Conservation (phyloP, 2,113 vertebrate species). For the Glareola pratincola region DNA sequence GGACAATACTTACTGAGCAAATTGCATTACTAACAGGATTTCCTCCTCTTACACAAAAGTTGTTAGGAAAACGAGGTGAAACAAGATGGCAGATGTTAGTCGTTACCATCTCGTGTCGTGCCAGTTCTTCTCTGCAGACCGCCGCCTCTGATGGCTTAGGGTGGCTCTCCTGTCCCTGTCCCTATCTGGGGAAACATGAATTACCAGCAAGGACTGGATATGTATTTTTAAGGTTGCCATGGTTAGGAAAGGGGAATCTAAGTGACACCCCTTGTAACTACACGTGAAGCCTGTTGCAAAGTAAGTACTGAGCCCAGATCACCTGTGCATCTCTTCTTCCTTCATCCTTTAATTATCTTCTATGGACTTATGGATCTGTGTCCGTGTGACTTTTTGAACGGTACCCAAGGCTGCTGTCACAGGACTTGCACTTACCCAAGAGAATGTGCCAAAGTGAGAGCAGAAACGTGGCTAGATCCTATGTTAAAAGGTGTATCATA, state of each 20-base stretch:
- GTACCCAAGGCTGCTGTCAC: neutral
- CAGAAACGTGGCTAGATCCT: neutral
- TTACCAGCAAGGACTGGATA: fast-evolving
- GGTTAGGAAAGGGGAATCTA: neutral
- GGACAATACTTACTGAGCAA: neutral
- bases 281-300: neutral
- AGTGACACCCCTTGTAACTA: neutral
- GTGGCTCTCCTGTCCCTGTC: neutral
- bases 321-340: neutral
- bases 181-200: neutral
- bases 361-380: neutral
- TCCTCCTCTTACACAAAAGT: neutral
- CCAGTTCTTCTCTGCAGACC: fast-evolving
- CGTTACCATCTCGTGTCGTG: neutral
- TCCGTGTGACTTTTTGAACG: fast-evolving
- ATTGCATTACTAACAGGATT: neutral
- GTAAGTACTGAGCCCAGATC: neutral
- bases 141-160: fast-evolving
- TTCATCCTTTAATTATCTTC: neutral
- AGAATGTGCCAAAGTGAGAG: neutral
- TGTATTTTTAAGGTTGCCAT: neutral
- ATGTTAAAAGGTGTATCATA: neutral
- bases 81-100: neutral
- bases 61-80: neutral
- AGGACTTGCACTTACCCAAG: neutral